Conservation (phyloP, 2,113 vertebrate species). For the Coreoperca whiteheadi region DNA sequence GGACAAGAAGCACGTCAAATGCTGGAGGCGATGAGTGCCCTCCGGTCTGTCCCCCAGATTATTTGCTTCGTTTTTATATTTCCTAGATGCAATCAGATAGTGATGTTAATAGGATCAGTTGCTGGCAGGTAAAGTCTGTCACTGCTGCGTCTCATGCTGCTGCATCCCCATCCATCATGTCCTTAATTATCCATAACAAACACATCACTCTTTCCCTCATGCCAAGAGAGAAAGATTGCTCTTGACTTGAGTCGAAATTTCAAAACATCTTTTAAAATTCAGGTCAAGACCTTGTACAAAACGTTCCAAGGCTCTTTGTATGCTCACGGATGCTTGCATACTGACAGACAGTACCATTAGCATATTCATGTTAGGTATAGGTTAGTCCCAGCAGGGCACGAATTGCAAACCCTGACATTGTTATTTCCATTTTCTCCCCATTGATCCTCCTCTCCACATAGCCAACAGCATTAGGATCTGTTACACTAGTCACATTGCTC, state of each 20-base stretch:
- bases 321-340: neutral
- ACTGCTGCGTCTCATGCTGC: slow-evolving; percentile 30
- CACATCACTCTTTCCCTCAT: neutral
- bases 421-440: neutral
- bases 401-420: slow-evolving; percentile 8
- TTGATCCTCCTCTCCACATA: neutral
- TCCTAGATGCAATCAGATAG: slow-evolving; percentile 16
- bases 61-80: neutral
- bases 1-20: neutral
- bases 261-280: slow-evolving; percentile 25
- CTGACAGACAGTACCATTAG: neutral
- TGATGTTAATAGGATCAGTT: slow-evolving; percentile 35
- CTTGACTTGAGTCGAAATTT: slow-evolving; percentile 19
- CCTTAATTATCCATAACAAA: slow-evolving; percentile 51
- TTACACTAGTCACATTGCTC: neutral
- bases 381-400: slow-evolving; percentile 16
- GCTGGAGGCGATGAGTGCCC: neutral
- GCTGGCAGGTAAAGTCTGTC: slow-evolving; percentile 34
- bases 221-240: neutral
- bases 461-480: neutral
- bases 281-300: slow-evolving; percentile 22
- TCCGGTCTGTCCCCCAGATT: neutral
- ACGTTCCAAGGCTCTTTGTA: slow-evolving; percentile 21
- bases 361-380: slow-evolving; percentile 32
- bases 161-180: slow-evolving; percentile 30